Evolutionary conservation across 2,888 invertebrate genomes (phyloP).

Genomic region (Plagodis dolabraria): DNA sequence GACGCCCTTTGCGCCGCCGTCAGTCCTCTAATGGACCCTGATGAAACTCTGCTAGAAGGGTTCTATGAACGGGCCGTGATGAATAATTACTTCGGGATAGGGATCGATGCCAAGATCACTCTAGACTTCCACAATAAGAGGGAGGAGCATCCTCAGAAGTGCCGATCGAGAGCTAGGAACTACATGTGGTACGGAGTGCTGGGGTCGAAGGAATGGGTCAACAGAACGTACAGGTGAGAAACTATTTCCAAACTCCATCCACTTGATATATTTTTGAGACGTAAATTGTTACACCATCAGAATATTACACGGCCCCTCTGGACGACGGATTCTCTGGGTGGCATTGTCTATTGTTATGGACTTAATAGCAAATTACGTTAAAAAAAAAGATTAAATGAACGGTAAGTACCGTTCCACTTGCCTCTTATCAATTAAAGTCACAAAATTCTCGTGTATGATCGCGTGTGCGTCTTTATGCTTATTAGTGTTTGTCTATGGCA

Average conservation of each 20-base stretch:
- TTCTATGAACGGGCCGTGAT: constrained; percentile 97
- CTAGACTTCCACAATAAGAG: constrained; percentile 98
- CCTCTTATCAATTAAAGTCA: too few relatives aligned
- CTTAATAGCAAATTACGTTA: too few relatives aligned
- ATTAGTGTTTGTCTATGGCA: too few relatives aligned
- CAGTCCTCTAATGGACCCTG: constrained; percentile 97
- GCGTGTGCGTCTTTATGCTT: too few relatives aligned
- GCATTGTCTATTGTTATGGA: too few relatives aligned
- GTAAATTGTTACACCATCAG: too few relatives aligned
- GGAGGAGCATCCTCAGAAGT: constrained; percentile 98
- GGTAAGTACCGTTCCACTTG: too few relatives aligned
- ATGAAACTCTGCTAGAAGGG: constrained; percentile 94
- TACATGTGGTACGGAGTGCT: constrained; percentile 97
- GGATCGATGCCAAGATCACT: constrained; percentile 98
- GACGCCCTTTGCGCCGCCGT: constrained; percentile 98
- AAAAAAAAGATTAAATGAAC: too few relatives aligned
- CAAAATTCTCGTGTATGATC: too few relatives aligned
- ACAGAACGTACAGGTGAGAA: constrained; percentile 93
- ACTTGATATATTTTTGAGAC: not conserved
- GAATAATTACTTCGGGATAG: constrained; percentile 99
- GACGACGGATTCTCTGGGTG: too few relatives aligned
- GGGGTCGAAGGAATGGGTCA: constrained; percentile 91
- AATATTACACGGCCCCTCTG: too few relatives aligned
- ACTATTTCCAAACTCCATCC: not conserved
- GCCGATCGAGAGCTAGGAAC: constrained; percentile 96